Conservation (phyloP, 2,113 vertebrate species). For the Ictidomys tridecemlineatus region DNA sequence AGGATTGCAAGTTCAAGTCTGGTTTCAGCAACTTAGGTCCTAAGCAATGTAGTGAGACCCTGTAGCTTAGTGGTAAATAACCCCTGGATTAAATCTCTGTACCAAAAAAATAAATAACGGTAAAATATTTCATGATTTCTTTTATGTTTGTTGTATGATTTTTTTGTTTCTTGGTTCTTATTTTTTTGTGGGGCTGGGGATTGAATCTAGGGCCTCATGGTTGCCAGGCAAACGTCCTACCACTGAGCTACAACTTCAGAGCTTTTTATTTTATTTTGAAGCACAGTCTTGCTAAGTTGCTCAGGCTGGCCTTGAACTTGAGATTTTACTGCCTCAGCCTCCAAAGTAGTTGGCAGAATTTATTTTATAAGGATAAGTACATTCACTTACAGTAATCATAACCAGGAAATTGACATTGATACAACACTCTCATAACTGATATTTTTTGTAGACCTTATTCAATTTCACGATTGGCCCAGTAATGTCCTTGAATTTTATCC, state of each 20-base stretch:
- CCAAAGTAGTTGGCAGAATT: neutral
- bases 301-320: neutral
- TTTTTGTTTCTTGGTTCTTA: too few species aligned
- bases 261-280: neutral
- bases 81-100: too few species aligned
- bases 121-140: neutral
- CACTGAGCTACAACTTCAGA: neutral
- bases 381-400: neutral
- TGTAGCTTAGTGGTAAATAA: too few species aligned
- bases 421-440: neutral
- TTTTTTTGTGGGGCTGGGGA: neutral
- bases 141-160: neutral
- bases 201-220: neutral
- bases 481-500: neutral
- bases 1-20: too few species aligned
- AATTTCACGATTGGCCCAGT: neutral
- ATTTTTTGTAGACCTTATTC: neutral
- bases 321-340: neutral
- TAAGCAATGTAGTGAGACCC: too few species aligned
- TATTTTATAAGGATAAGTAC: neutral
- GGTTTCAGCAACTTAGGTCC: too few species aligned
- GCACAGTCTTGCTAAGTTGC: neutral
- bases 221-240: neutral
- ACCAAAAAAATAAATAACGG: neutral
- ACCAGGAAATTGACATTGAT: neutral